These are phyloP conservation scores for Capitella teleta DNA, from an alignment of 1,140 invertebrate genomes.

Conservation along the genomic window DNA sequence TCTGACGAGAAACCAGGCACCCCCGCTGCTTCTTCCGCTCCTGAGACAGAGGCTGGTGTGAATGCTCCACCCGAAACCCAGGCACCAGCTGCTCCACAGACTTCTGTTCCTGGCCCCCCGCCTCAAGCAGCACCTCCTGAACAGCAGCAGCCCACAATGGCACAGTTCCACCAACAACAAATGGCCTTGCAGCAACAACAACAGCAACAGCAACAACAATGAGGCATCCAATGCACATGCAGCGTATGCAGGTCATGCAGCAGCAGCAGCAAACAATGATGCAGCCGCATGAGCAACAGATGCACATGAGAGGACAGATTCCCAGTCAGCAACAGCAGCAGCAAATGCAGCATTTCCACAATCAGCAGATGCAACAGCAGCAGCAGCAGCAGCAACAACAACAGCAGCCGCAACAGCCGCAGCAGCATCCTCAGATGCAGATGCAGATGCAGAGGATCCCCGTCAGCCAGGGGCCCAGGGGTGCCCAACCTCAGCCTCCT, in stretches of 20 bases:
- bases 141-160: neutral
- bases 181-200: neutral
- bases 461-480: neutral
- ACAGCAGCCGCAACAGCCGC: constrained; percentile 1
- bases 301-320: constrained; percentile 3
- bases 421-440: constrained; percentile 7
- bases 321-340: neutral
- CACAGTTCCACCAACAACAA: too few species aligned
- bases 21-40: neutral
- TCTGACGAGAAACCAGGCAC: neutral
- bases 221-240: neutral
- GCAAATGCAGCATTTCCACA: neutral
- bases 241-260: neutral
- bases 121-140: neutral
- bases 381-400: constrained; percentile 4
- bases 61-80: neutral
- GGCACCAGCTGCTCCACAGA: neutral
- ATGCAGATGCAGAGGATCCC: neutral
- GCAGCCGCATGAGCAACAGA: neutral
- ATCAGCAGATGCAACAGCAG: neutral
- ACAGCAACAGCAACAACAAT: neutral
- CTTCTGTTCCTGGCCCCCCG: neutral
- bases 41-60: neutral
- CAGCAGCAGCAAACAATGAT: neutral
- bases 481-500: neutral